Evolutionary conservation across 2,888 invertebrate species (phyloP).

Genomic region (Graphium colonna): DNA sequence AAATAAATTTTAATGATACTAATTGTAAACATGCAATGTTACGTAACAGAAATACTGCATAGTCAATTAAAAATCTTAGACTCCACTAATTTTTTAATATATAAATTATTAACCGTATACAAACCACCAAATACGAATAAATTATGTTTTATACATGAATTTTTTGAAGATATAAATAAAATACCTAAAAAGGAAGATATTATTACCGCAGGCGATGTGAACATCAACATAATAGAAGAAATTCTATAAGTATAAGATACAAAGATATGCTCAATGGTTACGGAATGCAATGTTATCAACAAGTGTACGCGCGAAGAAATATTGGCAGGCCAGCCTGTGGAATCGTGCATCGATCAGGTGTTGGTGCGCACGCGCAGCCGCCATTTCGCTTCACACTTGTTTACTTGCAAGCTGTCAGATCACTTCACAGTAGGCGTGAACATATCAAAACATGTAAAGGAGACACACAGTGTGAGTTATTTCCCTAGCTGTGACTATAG

Average conservation of each 20-base stretch:
- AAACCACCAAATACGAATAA: slow-evolving; percentile 3
- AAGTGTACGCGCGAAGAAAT: slow-evolving; percentile 11
- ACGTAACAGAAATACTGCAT: too few species aligned
- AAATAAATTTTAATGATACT: neutral
- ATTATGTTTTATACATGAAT: slow-evolving; percentile 1
- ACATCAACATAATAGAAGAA: neutral
- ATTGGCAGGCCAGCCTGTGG: neutral
- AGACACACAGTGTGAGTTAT: too few species aligned
- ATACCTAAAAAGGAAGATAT: neutral
- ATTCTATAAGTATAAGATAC: neutral
- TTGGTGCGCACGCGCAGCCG: slow-evolving; percentile 11
- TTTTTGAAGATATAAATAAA: neutral
- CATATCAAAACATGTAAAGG: too few species aligned
- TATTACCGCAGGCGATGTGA: neutral
- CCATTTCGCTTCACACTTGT: too few species aligned
- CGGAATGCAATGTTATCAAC: slow-evolving; percentile 1
- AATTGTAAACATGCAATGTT: too few species aligned
- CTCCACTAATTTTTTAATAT: neutral
- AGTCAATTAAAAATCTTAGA: too few species aligned
- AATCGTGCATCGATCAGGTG: slow-evolving; percentile 23
- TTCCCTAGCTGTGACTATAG: too few species aligned
- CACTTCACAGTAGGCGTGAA: too few species aligned
- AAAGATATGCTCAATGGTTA: neutral
- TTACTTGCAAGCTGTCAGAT: too few species aligned
- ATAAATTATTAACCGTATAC: slow-evolving; percentile 1